Percentiles rank a stretch among this genome's conserved stretches.
phyloP scores from a whole-genome alignment of 2,113 vertebrate genomes.

The sheep (Ovis aries) region DNA sequence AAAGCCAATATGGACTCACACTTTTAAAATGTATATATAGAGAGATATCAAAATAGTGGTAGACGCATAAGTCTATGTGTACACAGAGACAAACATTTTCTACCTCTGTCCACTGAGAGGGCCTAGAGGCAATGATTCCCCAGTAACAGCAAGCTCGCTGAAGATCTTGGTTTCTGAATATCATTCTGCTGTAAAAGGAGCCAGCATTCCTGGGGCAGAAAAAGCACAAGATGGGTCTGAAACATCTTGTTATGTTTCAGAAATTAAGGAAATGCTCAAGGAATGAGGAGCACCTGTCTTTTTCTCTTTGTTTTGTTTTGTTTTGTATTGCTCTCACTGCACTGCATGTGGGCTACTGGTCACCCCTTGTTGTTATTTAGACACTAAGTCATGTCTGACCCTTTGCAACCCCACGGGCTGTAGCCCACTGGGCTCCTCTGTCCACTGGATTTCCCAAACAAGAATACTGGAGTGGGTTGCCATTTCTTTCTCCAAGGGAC shows the following conservation, averaged over 20 bases:
- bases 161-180: background rate
- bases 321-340: background rate
- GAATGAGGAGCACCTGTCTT: background rate
- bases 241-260: background rate
- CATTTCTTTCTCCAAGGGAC: background rate
- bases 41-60: background rate
- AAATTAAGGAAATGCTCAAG: background rate
- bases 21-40: background rate
- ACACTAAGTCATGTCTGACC: background rate
- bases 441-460: background rate
- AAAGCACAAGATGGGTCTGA: background rate
- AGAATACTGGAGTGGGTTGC: background rate
- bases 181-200: background rate
- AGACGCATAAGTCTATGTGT: background rate
- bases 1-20: background rate
- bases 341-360: too few species aligned
- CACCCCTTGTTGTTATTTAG: background rate
- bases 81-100: background rate
- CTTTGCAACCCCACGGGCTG: background rate
- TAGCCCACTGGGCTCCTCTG: background rate
- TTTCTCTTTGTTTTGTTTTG: background rate
- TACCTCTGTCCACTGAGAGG: background rate
- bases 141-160: background rate
- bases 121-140: background rate
- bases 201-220: background rate